Conservation (phyloP, 2,888 invertebrate species). For the Pammene aurita region DNA sequence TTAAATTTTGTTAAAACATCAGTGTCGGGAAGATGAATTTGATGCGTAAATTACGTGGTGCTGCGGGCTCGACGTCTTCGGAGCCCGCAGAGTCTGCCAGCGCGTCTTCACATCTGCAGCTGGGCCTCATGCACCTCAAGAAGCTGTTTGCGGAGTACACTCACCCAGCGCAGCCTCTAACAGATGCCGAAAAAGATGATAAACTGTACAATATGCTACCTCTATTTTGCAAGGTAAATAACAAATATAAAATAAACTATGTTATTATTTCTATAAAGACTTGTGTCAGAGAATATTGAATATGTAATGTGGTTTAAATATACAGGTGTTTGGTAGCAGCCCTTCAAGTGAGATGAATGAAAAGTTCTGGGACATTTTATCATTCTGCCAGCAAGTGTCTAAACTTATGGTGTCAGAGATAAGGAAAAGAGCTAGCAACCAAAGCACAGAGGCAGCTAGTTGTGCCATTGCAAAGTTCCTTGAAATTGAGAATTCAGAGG, state of each 20-base stretch:
- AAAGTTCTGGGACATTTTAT: slow-evolving; percentile 97
- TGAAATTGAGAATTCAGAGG: slow-evolving; percentile 97
- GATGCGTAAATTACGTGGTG: slow-evolving; percentile 93
- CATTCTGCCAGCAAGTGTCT: slow-evolving; percentile 97
- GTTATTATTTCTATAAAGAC: not conserved
- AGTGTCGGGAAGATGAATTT: slow-evolving; percentile 88
- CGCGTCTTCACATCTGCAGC: slow-evolving; percentile 90
- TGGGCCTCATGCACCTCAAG: slow-evolving; percentile 97
- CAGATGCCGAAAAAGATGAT: slow-evolving; percentile 93
- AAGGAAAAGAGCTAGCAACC: slow-evolving; percentile 96
- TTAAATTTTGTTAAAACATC: slow-evolving; percentile 18
- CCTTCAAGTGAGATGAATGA: slow-evolving; percentile 98
- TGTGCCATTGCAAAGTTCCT: slow-evolving; percentile 98
- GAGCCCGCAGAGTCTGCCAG: slow-evolving; percentile 84
- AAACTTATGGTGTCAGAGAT: slow-evolving; percentile 98
- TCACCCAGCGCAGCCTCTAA: slow-evolving; percentile 91
- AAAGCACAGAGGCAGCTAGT: slow-evolving; percentile 97
- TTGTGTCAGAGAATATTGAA: not conserved
- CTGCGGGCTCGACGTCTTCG: slow-evolving; percentile 72
- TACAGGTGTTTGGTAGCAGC: slow-evolving; percentile 95
- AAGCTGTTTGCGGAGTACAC: slow-evolving; percentile 98
- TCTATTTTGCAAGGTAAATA: slow-evolving; percentile 95
- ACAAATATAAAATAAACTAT: not conserved
- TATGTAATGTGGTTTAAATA: slow-evolving; percentile 15
- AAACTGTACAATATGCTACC: slow-evolving; percentile 99